Evolutionary conservation across 2,113 vertebrate genomes (phyloP), one percentile per base, ranked within the genome.

Genomic region (Myiopsitta monachus): DNA sequence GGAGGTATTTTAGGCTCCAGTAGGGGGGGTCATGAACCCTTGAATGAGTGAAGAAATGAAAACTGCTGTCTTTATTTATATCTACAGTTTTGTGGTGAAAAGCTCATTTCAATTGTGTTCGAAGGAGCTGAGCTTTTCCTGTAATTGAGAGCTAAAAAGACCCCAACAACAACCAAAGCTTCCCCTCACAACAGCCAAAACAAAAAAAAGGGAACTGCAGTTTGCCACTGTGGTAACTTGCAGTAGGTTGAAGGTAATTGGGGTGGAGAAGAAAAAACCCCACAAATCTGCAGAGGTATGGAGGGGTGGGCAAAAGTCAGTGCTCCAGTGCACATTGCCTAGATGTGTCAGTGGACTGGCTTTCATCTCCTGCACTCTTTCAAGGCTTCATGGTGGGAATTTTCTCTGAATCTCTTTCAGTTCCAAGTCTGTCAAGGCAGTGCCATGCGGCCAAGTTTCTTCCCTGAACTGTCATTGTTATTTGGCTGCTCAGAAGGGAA

Each of bases 291-390:
- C 6, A 57, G 21, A 66, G 31, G 18, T 18, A 11, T 3, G 31
- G 38, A 51, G 7, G 15, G 7, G 4, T 69, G 41, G 83, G 22
- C 17, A 52, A 38, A 57, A 54, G 7, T 41, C 12, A 31, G 0
- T 1, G 5, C 11, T 78, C 31, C 16, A 31, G 27, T 77, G 10
- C 6, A 10, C 1, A 0, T 26, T 75, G 46, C 18, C 22, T 13
- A 24, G 16, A 12, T 4, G 1, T n/a, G 8, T 57, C 39, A 44
- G 27, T 61, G 44, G 27, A 11, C 63, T 44, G 12, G 7, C 73
- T 79, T 19, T 26, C 13, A 15, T 17, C 36, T 64, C 8, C 26
- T 79, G 16, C 26, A 46, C 9, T 41, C n/a, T 2, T 46, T 94
- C 27, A 68, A 27, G 36, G 18, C 31, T 8, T 84, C 15, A 7